phyloP scores from a whole-genome alignment of 30 jellyfish, hydroid and myxozoan species.

The Turritopsis rubra region DNA sequence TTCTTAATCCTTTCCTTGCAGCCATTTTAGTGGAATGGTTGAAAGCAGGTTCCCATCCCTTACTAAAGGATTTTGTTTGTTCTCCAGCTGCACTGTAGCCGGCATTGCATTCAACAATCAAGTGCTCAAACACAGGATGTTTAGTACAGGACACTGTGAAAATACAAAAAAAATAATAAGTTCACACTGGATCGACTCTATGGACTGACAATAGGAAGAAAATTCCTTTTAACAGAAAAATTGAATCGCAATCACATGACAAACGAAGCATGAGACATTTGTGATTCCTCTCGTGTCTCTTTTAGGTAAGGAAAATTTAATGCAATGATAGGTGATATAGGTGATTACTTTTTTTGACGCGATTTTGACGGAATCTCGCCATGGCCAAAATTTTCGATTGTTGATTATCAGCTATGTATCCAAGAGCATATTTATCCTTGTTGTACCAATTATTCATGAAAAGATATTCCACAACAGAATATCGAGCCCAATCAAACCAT shows the following conservation, averaged over 20 bases:
- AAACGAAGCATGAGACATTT: neutral
- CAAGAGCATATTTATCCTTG: conserved; percentile 14
- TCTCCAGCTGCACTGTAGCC: conserved; percentile 69
- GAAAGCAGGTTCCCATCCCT: conserved; percentile 82
- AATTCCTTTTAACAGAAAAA: no score
- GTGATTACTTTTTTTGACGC: conserved; percentile 62
- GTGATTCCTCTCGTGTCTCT: no score
- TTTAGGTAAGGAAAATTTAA: no score
- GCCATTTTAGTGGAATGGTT: conserved; percentile 42
- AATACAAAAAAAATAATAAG: neutral
- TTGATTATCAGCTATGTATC: conserved; percentile 65
- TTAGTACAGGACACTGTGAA: conserved; percentile 60
- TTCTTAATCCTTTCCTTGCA: conserved; percentile 52
- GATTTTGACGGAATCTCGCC: conserved; percentile 86
- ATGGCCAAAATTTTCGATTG: conserved; percentile 70
- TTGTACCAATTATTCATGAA: conserved; percentile 38
- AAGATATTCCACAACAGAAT: conserved; percentile 30
- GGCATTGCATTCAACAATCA: conserved; percentile 56
- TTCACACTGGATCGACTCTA: neutral
- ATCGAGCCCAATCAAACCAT: conserved; percentile 38
- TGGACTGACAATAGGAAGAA: neutral
- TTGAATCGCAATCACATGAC: no score
- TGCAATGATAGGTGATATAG: no score
- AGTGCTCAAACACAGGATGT: conserved; percentile 61
- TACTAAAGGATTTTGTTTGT: conserved; percentile 51